Percentiles rank a stretch among this genome's conserved stretches.
These are phyloP conservation scores for Blastobasis adustella DNA, from an alignment of 2,888 invertebrate species.

Conservation along the genomic window DNA sequence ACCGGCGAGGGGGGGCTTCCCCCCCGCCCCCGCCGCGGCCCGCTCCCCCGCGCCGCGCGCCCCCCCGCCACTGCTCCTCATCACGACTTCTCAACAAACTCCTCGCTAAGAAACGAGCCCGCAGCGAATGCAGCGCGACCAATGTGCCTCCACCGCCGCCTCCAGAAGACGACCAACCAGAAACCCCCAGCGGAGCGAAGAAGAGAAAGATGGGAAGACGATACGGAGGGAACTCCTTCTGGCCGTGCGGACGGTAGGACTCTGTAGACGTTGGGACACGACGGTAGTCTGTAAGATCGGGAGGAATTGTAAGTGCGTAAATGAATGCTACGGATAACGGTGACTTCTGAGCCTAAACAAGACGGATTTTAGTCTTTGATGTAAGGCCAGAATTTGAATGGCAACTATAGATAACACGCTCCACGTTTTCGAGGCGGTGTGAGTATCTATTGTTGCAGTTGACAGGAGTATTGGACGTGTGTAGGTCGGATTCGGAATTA, in stretches of 20 bases:
- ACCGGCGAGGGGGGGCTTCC: conserved; percentile 31
- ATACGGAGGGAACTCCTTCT: conserved; percentile 59
- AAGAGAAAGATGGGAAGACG: conserved; percentile 60
- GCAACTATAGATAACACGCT: no score
- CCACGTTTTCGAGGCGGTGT: no score
- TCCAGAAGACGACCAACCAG: conserved; percentile 20
- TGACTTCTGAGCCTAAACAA: no score
- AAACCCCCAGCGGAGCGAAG: conserved; percentile 51
- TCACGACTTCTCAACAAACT: conserved; percentile 47
- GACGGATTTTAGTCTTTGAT: no score
- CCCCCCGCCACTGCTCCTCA: conserved; percentile 45
- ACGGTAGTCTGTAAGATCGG: conserved; percentile 9
- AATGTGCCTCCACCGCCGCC: conserved; percentile 27
- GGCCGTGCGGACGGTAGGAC: conserved; percentile 62
- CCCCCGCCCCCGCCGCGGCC: conserved; percentile 19
- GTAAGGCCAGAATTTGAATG: no score
- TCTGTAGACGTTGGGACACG: no score
- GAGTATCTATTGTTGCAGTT: no score
- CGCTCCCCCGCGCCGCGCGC: conserved; percentile 22
- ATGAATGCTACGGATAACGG: no score
- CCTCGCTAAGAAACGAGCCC: conserved; percentile 34
- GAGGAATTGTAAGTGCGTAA: background rate
- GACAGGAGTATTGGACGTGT: no score
- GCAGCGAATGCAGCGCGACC: conserved; percentile 25
- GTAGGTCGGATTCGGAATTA: conserved; percentile 12